phyloP scores from a whole-genome alignment of 2,113 vertebrate genomes.

The Odobenus rosmarus region DNA sequence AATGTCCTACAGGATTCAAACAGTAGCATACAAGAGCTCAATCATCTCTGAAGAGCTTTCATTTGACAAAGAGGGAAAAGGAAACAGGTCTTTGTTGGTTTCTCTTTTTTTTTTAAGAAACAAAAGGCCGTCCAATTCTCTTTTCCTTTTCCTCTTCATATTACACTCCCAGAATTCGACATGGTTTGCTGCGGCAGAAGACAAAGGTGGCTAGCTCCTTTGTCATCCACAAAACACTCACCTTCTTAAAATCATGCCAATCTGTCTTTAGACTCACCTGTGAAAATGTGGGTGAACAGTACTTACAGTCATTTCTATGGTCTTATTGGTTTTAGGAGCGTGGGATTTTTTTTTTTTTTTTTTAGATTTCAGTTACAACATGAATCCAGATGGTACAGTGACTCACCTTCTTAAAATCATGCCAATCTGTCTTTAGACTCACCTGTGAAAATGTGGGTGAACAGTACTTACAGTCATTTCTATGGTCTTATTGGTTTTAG shows the following conservation, averaged over 20 bases:
- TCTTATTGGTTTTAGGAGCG: background rate
- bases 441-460: background rate
- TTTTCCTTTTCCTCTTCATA: slow-evolving; percentile 46
- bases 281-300: background rate
- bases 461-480: background rate
- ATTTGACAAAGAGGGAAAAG: slow-evolving; percentile 78
- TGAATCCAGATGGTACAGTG: too few species aligned
- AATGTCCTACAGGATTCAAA: slow-evolving; percentile 77
- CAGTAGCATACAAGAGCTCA: slow-evolving; percentile 64
- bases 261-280: background rate
- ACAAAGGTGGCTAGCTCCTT: slow-evolving; percentile 30
- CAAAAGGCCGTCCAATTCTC: slow-evolving; percentile 74
- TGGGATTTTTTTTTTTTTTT: background rate
- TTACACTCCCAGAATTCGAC: slow-evolving; percentile 43
- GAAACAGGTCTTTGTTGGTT: slow-evolving; percentile 78
- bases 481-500: background rate
- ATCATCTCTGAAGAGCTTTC: slow-evolving; percentile 78
- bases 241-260: slow-evolving; percentile 39
- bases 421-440: slow-evolving; percentile 12
- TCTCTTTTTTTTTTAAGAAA: slow-evolving; percentile 69
- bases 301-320: background rate
- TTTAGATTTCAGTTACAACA: too few species aligned
- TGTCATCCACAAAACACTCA: background rate
- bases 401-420: slow-evolving; percentile 11
- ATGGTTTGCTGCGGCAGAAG: background rate